Evolutionary conservation across 2,797 vertebrate species (phyloP).

Genomic region (Sebastolobus alascanus): DNA sequence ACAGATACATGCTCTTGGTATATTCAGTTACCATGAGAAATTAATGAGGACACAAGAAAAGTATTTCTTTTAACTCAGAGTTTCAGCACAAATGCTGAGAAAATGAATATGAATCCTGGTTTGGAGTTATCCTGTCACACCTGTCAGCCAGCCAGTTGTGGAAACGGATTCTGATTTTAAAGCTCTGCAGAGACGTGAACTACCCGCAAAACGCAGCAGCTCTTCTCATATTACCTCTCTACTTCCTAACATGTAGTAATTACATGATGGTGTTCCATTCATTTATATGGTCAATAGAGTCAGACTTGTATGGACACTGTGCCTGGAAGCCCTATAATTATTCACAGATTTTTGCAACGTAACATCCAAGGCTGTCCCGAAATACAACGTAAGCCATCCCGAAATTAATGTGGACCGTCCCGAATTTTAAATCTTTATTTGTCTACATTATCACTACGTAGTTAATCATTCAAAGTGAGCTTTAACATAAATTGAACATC

Average conservation of each 20-base stretch:
- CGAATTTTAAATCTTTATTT: no score
- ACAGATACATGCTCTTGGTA: slow-evolving; percentile 41
- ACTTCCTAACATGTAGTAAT: slow-evolving; percentile 14
- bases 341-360: not conserved
- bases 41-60: slow-evolving; percentile 64
- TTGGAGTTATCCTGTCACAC: slow-evolving; percentile 23
- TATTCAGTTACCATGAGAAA: slow-evolving; percentile 65
- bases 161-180: slow-evolving; percentile 27
- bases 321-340: not conserved
- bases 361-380: no score
- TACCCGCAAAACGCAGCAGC: slow-evolving; percentile 13
- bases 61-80: not conserved
- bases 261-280: not conserved
- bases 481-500: no score
- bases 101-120: slow-evolving; percentile 33
- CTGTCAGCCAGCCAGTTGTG: slow-evolving; percentile 30
- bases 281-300: not conserved
- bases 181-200: slow-evolving; percentile 17
- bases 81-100: slow-evolving; percentile 27
- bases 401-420: no score
- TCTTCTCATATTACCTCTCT: not conserved
- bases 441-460: no score
- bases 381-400: no score
- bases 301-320: not conserved
- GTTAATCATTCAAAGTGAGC: no score